Evolutionary conservation across 1,140 invertebrate genomes (phyloP), one percentile per base, ranked within the genome.

Genomic region (Scaptomyza graminum): DNA sequence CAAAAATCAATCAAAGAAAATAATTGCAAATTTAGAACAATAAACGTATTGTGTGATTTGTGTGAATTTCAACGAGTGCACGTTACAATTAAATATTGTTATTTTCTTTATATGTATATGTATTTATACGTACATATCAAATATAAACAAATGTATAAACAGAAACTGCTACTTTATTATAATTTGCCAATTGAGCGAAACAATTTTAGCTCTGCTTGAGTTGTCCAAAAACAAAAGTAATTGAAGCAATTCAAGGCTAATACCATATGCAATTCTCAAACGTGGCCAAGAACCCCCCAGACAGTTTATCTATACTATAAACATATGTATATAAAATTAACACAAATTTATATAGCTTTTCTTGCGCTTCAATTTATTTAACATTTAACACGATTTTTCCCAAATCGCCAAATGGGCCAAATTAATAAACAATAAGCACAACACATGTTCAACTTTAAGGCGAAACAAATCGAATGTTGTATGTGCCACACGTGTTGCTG

Each of bases 201-300:
- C 22, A 52, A 61, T 68, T 59, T 62, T 25, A n/a, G 59, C 47
- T 60, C 47, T 63, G 63, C 47, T 50, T 57, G 37, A 57, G 73
- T 76, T 73, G 69, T 64, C 60, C 64, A 69, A 66, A 68, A 61
- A 56, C 41, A 57, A 63, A 56, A 46, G n/a, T 57, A 54, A 62
- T 63, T 75, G 50, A 67, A 55, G 37, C 57, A 46, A 44, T 56
- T 73, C 80, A 84, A 84, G 80, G 80, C 69, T 70, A 73, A 79
- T 68, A 44, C 55, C 73, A 74, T 84, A 60, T 84, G 80, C 80
- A 84, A 60, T 75, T 69, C 31, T 47, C 25, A 15, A 66, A 74
- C 74, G 68, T 73, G 79, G 79, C 77, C 79, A 79, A 84, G 59
- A 52, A 77, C 79, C 79, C 31, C 74, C 65, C 11, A 47, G 15